phyloP scores from a whole-genome alignment of 2,113 vertebrate genomes.

The Nothobranchius kuhntae region DNA sequence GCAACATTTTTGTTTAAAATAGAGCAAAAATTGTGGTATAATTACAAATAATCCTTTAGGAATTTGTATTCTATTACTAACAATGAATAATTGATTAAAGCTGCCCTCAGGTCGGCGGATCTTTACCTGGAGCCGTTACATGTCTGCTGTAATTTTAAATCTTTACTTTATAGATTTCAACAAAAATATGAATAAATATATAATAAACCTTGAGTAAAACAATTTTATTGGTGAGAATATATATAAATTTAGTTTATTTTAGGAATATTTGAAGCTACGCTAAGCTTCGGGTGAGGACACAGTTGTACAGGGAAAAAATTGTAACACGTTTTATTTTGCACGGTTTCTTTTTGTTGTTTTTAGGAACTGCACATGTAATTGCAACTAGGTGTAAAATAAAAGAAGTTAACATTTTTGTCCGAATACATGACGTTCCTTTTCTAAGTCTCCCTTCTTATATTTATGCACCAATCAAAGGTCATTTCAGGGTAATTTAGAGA shows the following conservation, averaged over 20 bases:
- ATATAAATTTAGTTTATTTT: constrained; percentile 2
- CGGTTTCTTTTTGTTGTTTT: constrained; percentile 43
- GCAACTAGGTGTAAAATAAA: constrained; percentile 58
- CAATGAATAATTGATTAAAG: too few relatives aligned
- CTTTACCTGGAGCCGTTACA: neutral
- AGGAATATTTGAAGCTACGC: constrained; percentile 23
- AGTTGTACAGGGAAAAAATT: constrained; percentile 53
- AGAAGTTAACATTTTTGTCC: constrained; percentile 1
- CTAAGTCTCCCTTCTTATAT: too few relatives aligned
- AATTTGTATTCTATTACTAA: constrained; percentile 30
- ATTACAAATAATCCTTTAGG: constrained; percentile 1
- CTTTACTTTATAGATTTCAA: neutral
- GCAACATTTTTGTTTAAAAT: neutral
- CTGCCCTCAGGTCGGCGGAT: too few relatives aligned
- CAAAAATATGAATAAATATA: neutral
- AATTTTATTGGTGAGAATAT: neutral
- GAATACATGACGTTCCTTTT: too few relatives aligned
- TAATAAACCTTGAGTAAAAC: constrained; percentile 1
- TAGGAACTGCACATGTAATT: constrained; percentile 47
- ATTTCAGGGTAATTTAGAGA: too few relatives aligned
- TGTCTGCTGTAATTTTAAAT: constrained; percentile 10
- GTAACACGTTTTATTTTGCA: constrained; percentile 35
- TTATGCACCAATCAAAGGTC: too few relatives aligned
- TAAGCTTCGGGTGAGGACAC: constrained; percentile 28
- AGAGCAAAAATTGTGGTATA: constrained; percentile 3